A percentile compares a stretch with the other conserved stretches of the same genome.
phyloP scores from a whole-genome alignment of 2,888 invertebrate genomes.

The Colostygia pectinataria region DNA sequence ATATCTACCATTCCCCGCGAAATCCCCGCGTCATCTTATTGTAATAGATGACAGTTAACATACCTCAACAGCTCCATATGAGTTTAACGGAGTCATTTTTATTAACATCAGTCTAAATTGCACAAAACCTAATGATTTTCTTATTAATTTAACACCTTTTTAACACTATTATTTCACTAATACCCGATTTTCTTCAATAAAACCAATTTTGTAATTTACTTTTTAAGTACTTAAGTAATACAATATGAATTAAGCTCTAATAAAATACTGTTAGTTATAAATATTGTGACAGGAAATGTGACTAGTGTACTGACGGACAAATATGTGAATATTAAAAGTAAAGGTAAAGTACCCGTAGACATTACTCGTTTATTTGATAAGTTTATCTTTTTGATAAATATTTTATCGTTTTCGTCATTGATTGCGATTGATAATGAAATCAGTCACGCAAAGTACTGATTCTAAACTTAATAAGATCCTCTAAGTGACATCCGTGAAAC shows the following conservation, averaged over 20 bases:
- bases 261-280: too few species aligned
- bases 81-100: slow-evolving; percentile 15
- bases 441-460: too few species aligned
- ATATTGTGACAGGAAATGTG: not conserved
- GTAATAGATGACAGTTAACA: not conserved
- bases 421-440: not conserved
- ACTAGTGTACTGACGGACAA: not conserved
- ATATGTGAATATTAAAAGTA: not conserved
- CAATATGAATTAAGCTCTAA: not conserved
- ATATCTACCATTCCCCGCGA: too few species aligned
- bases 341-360: not conserved
- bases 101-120: slow-evolving; percentile 8
- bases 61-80: slow-evolving; percentile 29
- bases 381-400: slow-evolving; percentile 2
- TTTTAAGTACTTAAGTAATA: not conserved
- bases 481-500: too few species aligned
- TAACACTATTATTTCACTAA: too few species aligned
- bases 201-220: too few species aligned
- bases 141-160: too few species aligned
- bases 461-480: not conserved
- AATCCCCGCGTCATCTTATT: too few species aligned
- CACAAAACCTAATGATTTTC: too few species aligned
- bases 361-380: slow-evolving; percentile 1
- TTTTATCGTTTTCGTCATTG: slow-evolving; percentile 6
- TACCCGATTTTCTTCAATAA: too few species aligned